phyloP scores from a whole-genome alignment of 2,888 invertebrate genomes.

The Drosophila acutilabella region DNA sequence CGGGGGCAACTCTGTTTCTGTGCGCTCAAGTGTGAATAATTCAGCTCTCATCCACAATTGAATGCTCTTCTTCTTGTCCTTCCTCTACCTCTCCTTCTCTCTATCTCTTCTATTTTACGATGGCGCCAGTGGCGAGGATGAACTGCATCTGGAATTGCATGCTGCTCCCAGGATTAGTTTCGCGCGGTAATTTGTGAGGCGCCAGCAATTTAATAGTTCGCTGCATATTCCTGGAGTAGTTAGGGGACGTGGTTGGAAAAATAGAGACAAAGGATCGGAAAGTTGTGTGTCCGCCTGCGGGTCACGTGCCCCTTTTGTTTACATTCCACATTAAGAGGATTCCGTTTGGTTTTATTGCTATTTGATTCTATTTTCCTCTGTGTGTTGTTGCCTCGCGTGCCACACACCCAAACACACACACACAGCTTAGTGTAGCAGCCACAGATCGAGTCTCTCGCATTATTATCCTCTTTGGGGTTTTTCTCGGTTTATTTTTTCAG shows the following conservation, averaged over 20 bases:
- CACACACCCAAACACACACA: constrained; percentile 19
- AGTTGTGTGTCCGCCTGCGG: constrained; percentile 42
- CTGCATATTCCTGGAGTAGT: not conserved
- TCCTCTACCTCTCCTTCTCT: not conserved
- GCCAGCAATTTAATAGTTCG: constrained; percentile 38
- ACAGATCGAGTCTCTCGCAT: constrained; percentile 56
- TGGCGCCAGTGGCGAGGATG: constrained; percentile 44
- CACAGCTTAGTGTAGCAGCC: constrained; percentile 21
- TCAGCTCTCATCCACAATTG: constrained; percentile 22
- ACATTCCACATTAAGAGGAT: constrained; percentile 82
- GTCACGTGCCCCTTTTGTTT: constrained; percentile 84
- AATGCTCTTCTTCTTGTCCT: too few species aligned
- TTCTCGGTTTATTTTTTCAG: constrained; percentile 9
- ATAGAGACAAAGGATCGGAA: not conserved
- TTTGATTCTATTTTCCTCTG: constrained; percentile 75
- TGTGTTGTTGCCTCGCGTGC: constrained; percentile 49
- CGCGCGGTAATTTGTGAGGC: constrained; percentile 68
- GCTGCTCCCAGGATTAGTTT: constrained; percentile 46
- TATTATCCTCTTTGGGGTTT: constrained; percentile 62
- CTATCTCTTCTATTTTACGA: constrained; percentile 43
- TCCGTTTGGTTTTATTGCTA: constrained; percentile 75
- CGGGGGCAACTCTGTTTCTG: constrained; percentile 17
- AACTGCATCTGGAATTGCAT: constrained; percentile 25
- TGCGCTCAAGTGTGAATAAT: constrained; percentile 55
- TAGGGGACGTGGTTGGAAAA: not conserved